Percentiles rank a stretch among this genome's conserved stretches.
phyloP scores from a whole-genome alignment of 2,888 invertebrate species.

The Ennomos erosarius region DNA sequence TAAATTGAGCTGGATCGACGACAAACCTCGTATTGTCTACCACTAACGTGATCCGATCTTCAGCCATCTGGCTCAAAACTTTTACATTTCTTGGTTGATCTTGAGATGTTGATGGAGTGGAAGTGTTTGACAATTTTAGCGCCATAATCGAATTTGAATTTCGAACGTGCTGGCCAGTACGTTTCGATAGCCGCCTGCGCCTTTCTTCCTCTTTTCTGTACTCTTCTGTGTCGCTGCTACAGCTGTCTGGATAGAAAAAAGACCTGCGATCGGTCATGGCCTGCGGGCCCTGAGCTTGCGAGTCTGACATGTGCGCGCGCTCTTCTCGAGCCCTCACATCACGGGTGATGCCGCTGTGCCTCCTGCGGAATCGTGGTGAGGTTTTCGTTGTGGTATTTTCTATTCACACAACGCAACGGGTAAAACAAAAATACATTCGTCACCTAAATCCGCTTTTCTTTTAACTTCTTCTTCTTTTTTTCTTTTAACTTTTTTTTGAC shows the following conservation, averaged over 20 bases:
- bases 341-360: constrained; percentile 61
- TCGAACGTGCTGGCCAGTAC: constrained; percentile 67
- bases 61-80: constrained; percentile 70
- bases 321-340: constrained; percentile 75
- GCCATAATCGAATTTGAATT: constrained; percentile 64
- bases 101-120: constrained; percentile 65
- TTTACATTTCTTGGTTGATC: constrained; percentile 68
- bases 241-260: constrained; percentile 86
- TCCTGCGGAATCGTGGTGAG: constrained; percentile 42
- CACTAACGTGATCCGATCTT: constrained; percentile 95
- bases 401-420: constrained; percentile 26
- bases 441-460: constrained; percentile 14
- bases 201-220: constrained; percentile 90
- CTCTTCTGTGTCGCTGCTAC: constrained; percentile 94
- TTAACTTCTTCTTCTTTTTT: no score
- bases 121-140: constrained; percentile 59
- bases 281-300: constrained; percentile 69
- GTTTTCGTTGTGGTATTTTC: constrained; percentile 33
- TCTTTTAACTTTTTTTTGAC: no score
- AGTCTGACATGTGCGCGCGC: constrained; percentile 75
- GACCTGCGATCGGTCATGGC: constrained; percentile 74
- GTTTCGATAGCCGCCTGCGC: constrained; percentile 81
- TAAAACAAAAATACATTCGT: constrained; percentile 5
- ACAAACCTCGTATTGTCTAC: constrained; percentile 97
- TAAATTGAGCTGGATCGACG: constrained; percentile 96